Conservation (phyloP, 2,797 vertebrate species). For the Leucoraja ocellata region DNA sequence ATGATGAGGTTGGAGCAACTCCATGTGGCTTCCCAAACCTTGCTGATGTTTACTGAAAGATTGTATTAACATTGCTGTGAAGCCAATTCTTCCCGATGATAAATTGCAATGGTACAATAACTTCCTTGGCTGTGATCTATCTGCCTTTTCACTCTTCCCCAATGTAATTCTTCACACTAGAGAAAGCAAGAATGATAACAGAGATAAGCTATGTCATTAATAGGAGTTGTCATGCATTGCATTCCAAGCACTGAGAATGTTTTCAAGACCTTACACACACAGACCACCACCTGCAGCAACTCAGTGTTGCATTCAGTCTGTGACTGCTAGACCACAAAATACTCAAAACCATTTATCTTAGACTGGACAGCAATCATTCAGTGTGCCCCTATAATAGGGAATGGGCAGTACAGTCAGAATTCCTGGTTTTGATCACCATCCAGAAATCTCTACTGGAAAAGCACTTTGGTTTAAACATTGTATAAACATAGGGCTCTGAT, state of each 20-base stretch:
- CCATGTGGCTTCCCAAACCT: not conserved
- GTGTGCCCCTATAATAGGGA: not conserved
- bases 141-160: not conserved
- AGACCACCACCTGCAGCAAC: not conserved
- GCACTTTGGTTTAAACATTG: not conserved
- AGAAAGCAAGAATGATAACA: not conserved
- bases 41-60: not conserved
- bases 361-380: not conserved
- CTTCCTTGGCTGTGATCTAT: not conserved
- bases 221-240: not conserved
- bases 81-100: not conserved
- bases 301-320: not conserved
- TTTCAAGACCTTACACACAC: not conserved
- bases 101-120: not conserved
- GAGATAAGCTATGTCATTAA: not conserved
- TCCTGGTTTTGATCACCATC: not conserved
- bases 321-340: not conserved
- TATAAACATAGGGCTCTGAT: not conserved
- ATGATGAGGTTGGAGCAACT: not conserved
- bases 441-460: not conserved
- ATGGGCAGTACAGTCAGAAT: not conserved
- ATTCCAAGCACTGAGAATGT: not conserved
- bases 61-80: not conserved
- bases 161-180: not conserved
- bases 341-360: not conserved